Evolutionary conservation across 1,140 invertebrate species (phyloP), one percentile per base, ranked within the genome.

Genomic region (Marisa cornuarietis): DNA sequence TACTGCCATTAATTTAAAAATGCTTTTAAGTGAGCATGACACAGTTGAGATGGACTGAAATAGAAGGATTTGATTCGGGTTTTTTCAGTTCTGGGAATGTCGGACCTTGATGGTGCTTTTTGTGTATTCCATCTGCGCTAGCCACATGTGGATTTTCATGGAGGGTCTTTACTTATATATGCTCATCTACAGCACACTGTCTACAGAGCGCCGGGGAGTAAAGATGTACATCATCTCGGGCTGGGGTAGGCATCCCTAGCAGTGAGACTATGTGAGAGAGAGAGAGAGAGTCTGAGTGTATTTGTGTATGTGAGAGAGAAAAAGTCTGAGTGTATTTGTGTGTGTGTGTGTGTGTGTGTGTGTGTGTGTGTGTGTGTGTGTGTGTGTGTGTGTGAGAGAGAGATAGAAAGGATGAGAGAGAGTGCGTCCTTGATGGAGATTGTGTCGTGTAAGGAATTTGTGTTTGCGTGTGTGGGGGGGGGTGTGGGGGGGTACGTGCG

Each of bases 141-240:
- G 95, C 88, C 95, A 95, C 86, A 94, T 93, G 49, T 95, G 95
- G 94, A 94, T 96, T 71, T 90, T 96, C 49, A 95, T 95, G 93
- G 95, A 96, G 89, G 95, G 95, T 0, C 91, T 95, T 4, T 95
- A 96, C 88, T 91, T 96, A 18, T 94, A 95, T 87, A 95, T 95
- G 89, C 91, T 96, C 54, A 93, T 96, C 62, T 95, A 95, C 87
- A 89, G 94, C 66, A 94, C 95, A 4, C 91, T 95, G 62, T 95
- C 95, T 89, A 94, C 94, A 0, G 94, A 95, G 84, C 93, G 92
- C 16, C 92, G 91, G 66, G 93, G 94, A n/a, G 94, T 95, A 58
- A 91, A 91, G 10, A 86, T 92, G 14, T 96, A 96, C 90, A 93
- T 95, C 42, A 80, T 93, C 11, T 90, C 95, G 13, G 95, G 95